Evolutionary conservation across 1,140 invertebrate species (phyloP).

Genomic region (Ganaspis sp.): DNA sequence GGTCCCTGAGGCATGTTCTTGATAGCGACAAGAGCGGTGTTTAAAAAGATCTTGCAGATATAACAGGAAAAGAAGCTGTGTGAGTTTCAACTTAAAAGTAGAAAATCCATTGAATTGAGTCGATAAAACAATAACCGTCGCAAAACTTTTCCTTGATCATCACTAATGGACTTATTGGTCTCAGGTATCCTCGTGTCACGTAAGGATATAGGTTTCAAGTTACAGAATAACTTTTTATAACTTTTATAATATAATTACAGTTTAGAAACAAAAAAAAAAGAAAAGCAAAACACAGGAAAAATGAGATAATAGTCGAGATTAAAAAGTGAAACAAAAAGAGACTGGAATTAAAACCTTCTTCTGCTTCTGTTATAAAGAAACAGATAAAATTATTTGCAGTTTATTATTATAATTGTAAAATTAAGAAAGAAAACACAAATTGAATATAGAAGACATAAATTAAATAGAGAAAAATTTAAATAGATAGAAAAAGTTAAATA

Average conservation of each 20-base stretch:
- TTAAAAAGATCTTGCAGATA: conserved; percentile 1
- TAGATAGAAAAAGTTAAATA: too few relatives aligned
- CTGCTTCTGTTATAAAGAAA: too few relatives aligned
- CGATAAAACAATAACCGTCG: conserved; percentile 52
- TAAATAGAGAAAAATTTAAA: too few relatives aligned
- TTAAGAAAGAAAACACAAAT: too few relatives aligned
- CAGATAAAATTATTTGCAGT: too few relatives aligned
- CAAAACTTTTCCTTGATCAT: conserved; percentile 58
- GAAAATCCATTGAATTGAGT: conserved; percentile 51
- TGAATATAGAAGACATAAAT: too few relatives aligned
- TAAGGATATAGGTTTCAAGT: background rate
- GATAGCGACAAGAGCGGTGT: conserved; percentile 20
- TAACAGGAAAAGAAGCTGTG: conserved; percentile 28
- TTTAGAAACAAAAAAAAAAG: background rate
- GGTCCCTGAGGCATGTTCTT: background rate
- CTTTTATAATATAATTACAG: conserved; percentile 14
- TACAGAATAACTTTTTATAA: background rate
- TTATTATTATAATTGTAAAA: too few relatives aligned
- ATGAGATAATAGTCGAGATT: background rate
- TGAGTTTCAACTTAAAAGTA: conserved; percentile 54
- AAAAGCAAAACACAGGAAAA: background rate
- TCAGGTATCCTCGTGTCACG: background rate
- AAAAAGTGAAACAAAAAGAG: background rate
- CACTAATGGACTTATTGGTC: conserved; percentile 42
- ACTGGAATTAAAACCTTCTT: too few relatives aligned